A percentile compares a stretch with the other conserved stretches of the same genome.
phyloP scores from a whole-genome alignment of 2,888 invertebrate genomes.

The Agonopterix heracliana region DNA sequence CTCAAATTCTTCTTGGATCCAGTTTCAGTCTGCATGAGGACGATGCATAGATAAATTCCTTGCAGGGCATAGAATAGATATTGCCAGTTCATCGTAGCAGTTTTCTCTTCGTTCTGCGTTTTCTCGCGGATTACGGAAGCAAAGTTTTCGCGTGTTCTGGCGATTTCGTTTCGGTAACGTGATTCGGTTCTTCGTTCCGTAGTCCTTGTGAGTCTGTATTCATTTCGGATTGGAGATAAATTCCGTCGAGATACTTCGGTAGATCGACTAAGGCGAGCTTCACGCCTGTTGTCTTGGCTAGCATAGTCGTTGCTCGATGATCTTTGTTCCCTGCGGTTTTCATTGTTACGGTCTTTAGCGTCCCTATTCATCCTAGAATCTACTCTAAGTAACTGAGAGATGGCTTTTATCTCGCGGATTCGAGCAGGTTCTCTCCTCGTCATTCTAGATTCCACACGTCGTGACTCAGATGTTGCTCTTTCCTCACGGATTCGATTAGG shows the following conservation, averaged over 20 bases:
- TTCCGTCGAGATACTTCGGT: background rate
- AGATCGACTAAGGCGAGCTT: constrained; percentile 7
- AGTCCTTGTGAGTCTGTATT: constrained; percentile 1
- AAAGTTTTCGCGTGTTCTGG: constrained; percentile 15
- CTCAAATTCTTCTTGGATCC: constrained; percentile 5
- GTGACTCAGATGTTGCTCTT: background rate
- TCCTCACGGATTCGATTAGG: too few species aligned
- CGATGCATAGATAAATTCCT: constrained; percentile 45
- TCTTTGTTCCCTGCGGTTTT: too few species aligned
- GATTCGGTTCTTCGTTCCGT: constrained; percentile 15
- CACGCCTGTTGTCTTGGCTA: background rate
- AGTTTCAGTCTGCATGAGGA: constrained; percentile 38
- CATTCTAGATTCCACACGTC: background rate
- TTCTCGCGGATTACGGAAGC: constrained; percentile 9
- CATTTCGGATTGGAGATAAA: background rate
- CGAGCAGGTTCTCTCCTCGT: background rate
- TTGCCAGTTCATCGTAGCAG: constrained; percentile 35
- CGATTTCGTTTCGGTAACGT: constrained; percentile 14
- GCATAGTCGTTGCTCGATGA: too few species aligned
- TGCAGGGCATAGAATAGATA: constrained; percentile 52
- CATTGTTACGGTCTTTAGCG: too few species aligned
- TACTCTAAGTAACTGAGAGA: background rate
- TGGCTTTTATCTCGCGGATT: background rate
- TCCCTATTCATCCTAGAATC: background rate
- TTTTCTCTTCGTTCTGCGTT: constrained; percentile 13